phyloP scores from a whole-genome alignment of 2,113 vertebrate species.

The Podarcis cretensis region DNA sequence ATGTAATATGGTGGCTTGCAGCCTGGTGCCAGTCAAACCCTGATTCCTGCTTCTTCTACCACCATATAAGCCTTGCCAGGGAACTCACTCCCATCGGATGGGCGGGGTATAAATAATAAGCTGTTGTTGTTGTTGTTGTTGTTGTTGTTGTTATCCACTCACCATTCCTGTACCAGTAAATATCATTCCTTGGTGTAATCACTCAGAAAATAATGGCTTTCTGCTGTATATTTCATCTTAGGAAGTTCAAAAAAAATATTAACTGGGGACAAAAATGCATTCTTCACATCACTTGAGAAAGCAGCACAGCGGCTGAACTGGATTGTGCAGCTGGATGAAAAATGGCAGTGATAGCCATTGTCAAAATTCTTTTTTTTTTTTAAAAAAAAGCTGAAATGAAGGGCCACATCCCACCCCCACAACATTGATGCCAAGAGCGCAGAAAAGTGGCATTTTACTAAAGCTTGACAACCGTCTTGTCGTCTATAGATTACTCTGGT shows the following conservation, averaged over 20 bases:
- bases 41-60: background rate
- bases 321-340: background rate
- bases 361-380: too few relatives aligned
- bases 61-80: background rate
- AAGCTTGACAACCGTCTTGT: constrained; percentile 18
- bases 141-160: background rate
- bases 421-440: background rate
- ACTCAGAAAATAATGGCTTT: background rate
- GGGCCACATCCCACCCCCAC: accelerated
- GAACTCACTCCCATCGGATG: background rate
- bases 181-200: background rate
- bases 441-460: constrained; percentile 7
- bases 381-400: background rate
- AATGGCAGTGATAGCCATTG: background rate
- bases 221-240: background rate
- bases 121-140: too few relatives aligned
- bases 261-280: background rate
- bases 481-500: constrained; percentile 9
- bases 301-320: background rate
- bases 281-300: background rate
- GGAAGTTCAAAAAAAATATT: background rate
- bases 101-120: too few relatives aligned
- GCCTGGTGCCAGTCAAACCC: background rate
- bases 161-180: background rate
- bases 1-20: background rate